Conservation (phyloP, 2,113 vertebrate genomes). For the Leptosomus discolor region DNA sequence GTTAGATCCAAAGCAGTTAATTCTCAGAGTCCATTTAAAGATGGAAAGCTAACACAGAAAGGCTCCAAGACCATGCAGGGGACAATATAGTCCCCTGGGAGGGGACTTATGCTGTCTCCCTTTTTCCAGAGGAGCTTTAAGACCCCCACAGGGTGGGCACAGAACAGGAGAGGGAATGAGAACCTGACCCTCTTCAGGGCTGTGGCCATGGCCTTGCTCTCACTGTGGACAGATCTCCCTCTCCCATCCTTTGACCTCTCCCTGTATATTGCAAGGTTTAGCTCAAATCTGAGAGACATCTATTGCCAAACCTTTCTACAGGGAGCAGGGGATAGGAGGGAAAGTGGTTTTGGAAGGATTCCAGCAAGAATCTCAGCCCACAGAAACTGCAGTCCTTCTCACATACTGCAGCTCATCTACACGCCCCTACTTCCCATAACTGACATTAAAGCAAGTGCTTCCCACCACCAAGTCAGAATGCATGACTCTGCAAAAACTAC, state of each 20-base stretch:
- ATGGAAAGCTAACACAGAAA: not conserved
- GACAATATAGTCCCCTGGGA: not conserved
- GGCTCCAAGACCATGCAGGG: not conserved
- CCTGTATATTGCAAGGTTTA: not conserved
- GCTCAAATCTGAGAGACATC: not conserved
- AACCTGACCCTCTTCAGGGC: not conserved
- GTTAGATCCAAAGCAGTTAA: not conserved
- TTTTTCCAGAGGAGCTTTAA: not conserved
- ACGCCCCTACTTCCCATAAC: not conserved
- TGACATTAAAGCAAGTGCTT: not conserved
- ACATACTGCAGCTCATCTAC: not conserved
- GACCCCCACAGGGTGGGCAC: not conserved
- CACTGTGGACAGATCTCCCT: not conserved
- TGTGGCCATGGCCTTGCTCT: not conserved
- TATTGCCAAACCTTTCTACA: not conserved
- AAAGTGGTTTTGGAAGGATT: not conserved
- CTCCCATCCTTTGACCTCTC: not conserved
- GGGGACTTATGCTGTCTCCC: not conserved
- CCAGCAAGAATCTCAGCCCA: not conserved
- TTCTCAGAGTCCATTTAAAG: not conserved
- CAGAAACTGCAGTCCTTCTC: not conserved
- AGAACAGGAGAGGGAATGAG: not conserved
- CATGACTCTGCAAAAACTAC: not conserved
- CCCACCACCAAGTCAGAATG: not conserved
- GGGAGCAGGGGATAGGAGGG: not conserved